Base-by-base conservation (phyloP, 2,113 vertebrate species). In the Otolemur garnettii region DNA sequence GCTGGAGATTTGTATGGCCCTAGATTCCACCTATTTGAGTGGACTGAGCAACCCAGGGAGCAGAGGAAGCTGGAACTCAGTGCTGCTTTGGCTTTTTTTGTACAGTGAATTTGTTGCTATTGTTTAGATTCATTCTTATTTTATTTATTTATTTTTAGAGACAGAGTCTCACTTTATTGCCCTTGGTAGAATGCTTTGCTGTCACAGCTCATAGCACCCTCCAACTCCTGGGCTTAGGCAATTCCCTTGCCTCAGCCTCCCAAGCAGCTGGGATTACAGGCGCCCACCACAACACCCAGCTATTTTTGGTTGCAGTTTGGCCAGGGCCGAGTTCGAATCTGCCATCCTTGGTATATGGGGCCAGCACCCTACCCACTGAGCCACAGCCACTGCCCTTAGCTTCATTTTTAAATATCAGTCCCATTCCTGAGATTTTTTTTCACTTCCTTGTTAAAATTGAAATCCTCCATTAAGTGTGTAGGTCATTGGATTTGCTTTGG, bases 391-490 rank as follows among this genome's bases (percentile, higher is more conserved):
- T 45, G 45, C 45, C 45, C 45, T 87, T 62, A 72, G 66, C 60
- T 59, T 78, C 71, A 35, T 89, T 77, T 94, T 75, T 64, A 78
- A 94, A 53, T 68, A 45, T 72, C 7, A 88, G 33, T 90, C 42
- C 60, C n/a, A 30, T 60, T 90, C 35, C 53, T 87, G 66, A 77
- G 35, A 93, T 89, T 96, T 89, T 28, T 66, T 38, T 69, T 28
- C 38, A 79, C 21, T 93, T 75, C 87, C 38, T 42, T 78, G 60
- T 62, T 77, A 17, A 93, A 87, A 89, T 69, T 84, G 21, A 93
- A 95, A 92, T 87, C 33, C 38, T 95, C n/a, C 15, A 21, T 53
- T n/a, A 87, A 84, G 4, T 69, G 1, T 92, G 42, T 64, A 95
- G 28, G 59, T 57, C 19, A 62, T 5, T 95, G 72, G 60, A 62